Evolutionary conservation across 53 echinoderm and acorn worm genomes (phyloP).

Genomic region (Patiria pectinifera): DNA sequence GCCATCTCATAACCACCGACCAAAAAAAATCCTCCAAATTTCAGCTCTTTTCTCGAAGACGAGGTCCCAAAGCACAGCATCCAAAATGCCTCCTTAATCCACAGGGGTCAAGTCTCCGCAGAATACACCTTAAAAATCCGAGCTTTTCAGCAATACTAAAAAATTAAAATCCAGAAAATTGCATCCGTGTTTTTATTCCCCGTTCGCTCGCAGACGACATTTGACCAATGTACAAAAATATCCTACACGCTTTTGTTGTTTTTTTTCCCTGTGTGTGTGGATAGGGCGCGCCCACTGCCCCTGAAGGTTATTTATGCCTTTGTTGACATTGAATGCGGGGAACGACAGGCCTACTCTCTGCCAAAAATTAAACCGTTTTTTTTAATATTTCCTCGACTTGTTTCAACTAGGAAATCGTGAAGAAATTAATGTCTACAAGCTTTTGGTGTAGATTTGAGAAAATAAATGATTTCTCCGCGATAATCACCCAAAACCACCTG

Average conservation of each 20-base stretch:
- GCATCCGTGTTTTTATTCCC: slow-evolving; percentile 9
- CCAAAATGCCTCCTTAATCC: slow-evolving; percentile 1
- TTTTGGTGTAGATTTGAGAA: neutral
- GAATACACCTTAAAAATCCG: neutral
- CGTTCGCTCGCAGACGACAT: slow-evolving; percentile 15
- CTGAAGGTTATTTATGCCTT: slow-evolving; percentile 8
- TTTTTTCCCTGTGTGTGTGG: slow-evolving; percentile 17
- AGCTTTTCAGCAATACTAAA: neutral
- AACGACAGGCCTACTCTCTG: neutral
- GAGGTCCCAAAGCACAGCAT: neutral
- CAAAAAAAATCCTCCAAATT: neutral
- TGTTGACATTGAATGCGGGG: neutral
- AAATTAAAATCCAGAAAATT: slow-evolving; percentile 35
- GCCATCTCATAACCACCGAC: neutral
- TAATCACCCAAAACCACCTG: slow-evolving; percentile 1
- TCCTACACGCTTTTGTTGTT: slow-evolving; percentile 38
- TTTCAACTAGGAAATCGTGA: neutral
- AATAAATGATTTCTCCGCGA: neutral
- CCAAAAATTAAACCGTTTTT: neutral
- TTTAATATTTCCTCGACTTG: neutral
- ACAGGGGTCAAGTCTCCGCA: neutral
- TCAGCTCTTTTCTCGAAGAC: neutral
- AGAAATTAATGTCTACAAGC: too few relatives aligned
- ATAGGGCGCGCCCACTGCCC: slow-evolving; percentile 15
- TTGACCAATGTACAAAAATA: slow-evolving; percentile 33